These are phyloP conservation scores for Myioborus melanocephalus DNA, from an alignment of 2,797 vertebrate genomes.

Conservation along the genomic window DNA sequence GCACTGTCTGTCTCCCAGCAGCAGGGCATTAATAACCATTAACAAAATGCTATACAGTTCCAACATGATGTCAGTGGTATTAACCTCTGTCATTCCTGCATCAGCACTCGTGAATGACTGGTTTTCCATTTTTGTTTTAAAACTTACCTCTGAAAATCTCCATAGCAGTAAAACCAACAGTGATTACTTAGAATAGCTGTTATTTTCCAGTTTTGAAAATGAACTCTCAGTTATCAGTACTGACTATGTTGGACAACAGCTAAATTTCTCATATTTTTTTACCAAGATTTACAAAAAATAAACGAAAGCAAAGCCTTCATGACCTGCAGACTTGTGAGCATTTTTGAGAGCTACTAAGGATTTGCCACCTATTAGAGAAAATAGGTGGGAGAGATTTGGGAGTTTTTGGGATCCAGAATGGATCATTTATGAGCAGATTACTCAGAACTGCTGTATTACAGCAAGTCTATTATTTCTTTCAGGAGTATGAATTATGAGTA, in stretches of 20 bases:
- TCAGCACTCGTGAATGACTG: neutral
- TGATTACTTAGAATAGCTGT: neutral
- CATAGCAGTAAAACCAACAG: neutral
- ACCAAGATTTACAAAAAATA: neutral
- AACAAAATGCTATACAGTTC: constrained; percentile 39
- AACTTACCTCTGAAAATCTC: neutral
- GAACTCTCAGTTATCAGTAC: neutral
- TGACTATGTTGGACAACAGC: neutral
- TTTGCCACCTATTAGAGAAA: neutral
- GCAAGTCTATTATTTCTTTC: neutral
- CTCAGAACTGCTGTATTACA: neutral
- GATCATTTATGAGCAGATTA: neutral
- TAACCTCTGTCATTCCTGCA: constrained; percentile 46
- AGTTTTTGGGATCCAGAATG: neutral
- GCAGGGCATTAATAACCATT: constrained; percentile 59
- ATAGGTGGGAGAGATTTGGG: neutral
- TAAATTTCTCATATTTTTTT: neutral
- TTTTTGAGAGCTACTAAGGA: neutral
- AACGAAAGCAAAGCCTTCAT: neutral
- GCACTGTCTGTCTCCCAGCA: constrained; percentile 56
- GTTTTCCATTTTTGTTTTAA: neutral
- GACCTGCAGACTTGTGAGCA: neutral
- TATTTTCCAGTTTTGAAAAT: neutral
- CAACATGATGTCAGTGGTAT: constrained; percentile 52
- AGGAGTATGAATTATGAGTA: neutral